Evolutionary conservation across 2,888 invertebrate species (phyloP).

Genomic region (Molorchus minor): DNA sequence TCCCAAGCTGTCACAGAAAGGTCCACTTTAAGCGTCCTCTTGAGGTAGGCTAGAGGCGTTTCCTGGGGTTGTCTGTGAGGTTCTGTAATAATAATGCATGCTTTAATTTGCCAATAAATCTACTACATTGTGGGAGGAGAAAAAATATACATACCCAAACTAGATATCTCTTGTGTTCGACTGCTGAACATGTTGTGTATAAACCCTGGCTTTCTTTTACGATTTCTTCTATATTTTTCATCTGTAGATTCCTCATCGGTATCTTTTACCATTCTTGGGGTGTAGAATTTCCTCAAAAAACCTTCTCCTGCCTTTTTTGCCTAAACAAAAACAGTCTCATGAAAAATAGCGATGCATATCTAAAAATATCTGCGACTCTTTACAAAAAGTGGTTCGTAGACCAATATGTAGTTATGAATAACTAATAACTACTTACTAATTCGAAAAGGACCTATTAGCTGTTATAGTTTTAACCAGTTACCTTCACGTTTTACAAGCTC

Average conservation of each 20-base stretch:
- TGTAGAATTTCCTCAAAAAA: conserved; percentile 39
- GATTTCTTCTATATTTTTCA: conserved; percentile 33
- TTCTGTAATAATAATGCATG: conserved; percentile 24
- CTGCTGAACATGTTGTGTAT: conserved; percentile 42
- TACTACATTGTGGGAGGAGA: too few relatives aligned
- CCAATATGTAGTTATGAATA: too few relatives aligned
- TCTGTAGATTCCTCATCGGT: conserved; percentile 43
- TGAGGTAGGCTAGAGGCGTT: conserved; percentile 57
- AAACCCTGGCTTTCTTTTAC: conserved; percentile 40
- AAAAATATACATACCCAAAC: conserved; percentile 25
- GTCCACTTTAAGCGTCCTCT: conserved; percentile 60
- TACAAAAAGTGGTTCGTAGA: too few relatives aligned
- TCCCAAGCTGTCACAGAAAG: conserved; percentile 65
- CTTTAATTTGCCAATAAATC: background rate
- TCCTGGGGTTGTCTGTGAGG: conserved; percentile 43
- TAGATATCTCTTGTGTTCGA: conserved; percentile 33
- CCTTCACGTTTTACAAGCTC: conserved; percentile 33
- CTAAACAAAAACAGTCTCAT: conserved; percentile 30
- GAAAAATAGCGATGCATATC: conserved; percentile 4
- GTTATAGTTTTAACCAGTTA: too few relatives aligned
- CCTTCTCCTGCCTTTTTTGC: conserved; percentile 33
- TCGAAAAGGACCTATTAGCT: too few relatives aligned
- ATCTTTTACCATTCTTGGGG: conserved; percentile 26
- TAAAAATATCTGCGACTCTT: background rate
- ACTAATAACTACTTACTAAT: too few relatives aligned